Conservation (phyloP, 2,797 vertebrate species). For the Enteromius radiatus region DNA sequence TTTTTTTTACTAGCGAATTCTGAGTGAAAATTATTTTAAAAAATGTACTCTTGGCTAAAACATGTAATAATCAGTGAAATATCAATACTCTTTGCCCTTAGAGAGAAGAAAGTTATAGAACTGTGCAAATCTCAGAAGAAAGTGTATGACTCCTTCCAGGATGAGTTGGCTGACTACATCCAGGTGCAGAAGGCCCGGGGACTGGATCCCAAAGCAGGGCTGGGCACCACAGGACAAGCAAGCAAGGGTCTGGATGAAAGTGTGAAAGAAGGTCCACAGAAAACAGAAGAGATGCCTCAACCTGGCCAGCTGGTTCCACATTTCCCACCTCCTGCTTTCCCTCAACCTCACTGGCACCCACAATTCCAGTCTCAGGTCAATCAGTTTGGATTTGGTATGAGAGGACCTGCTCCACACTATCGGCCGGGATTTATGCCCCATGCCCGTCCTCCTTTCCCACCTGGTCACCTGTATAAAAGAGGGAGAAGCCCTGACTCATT, state of each 20-base stretch:
- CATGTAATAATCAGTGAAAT: neutral
- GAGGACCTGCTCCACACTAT: slow-evolving; percentile 22
- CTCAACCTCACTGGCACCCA: slow-evolving; percentile 36
- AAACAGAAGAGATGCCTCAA: slow-evolving; percentile 46
- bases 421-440: slow-evolving; percentile 43
- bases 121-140: slow-evolving; percentile 81
- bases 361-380: slow-evolving; percentile 36
- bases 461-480: slow-evolving; percentile 34
- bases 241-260: slow-evolving; percentile 41
- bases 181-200: slow-evolving; percentile 83
- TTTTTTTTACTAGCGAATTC: neutral
- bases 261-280: slow-evolving; percentile 30
- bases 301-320: slow-evolving; percentile 62
- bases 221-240: slow-evolving; percentile 36
- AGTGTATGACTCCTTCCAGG: slow-evolving; percentile 80
- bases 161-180: slow-evolving; percentile 85
- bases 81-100: slow-evolving; percentile 62
- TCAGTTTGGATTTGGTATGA: slow-evolving; percentile 35
- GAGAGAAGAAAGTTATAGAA: slow-evolving; percentile 77
- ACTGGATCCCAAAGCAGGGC: slow-evolving; percentile 73
- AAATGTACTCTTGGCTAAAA: neutral
- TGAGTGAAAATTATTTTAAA: neutral
- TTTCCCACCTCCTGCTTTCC: slow-evolving; percentile 29
- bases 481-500: slow-evolving; percentile 50
- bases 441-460: slow-evolving; percentile 45